Evolutionary conservation across 2,888 invertebrate species (phyloP), one percentile per base, ranked within the genome.

Genomic region (Peribatodes rhomboidaria): DNA sequence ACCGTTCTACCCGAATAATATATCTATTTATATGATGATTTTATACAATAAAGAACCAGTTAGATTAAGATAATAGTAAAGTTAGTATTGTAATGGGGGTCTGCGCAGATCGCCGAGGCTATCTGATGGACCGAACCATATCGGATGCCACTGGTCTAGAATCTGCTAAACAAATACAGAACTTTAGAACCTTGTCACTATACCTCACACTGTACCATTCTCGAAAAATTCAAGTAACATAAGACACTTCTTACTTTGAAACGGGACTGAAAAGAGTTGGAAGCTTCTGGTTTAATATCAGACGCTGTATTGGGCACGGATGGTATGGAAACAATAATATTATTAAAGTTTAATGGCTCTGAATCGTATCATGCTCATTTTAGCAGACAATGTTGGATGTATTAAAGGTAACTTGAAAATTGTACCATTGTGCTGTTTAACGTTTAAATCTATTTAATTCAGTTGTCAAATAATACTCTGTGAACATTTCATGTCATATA

Each of bases 71-170:
- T 86, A 83, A 81, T 74, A 76, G 74, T 77, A 61, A 65, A 76
- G 79, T 78, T 77, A 72, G 77, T 80, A 76, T 72, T 70, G 68
- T 72, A 80, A 76, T 77, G 77, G 76, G 55, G 77, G 82, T 79
- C 78, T 77, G 78, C 78, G 83, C 78, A 76, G 77, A 75, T 73
- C 72, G 64, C 64, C 67, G 82, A 52, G 84, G 85, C 86, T 88
- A 88, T 88, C 88, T 76, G 88, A 87, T 88, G 80, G 77, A 76
- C 73, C 78, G 76, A 67, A 70, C 88, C 88, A 85, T 88, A 88
- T 88, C 87, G 80, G 87, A 87, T 83, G 85, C 80, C 80, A 63
- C 68, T 72, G 60, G 68, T 60, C 77, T 80, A 75, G 73, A 70
- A 72, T 75, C 73, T 73, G 54, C 66, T 46, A 39, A 33, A 58